Percentiles rank a stretch among this genome's conserved stretches.
Evolutionary conservation across 2,113 vertebrate genomes (phyloP).

Genomic region (Engraulis encrasicolus): DNA sequence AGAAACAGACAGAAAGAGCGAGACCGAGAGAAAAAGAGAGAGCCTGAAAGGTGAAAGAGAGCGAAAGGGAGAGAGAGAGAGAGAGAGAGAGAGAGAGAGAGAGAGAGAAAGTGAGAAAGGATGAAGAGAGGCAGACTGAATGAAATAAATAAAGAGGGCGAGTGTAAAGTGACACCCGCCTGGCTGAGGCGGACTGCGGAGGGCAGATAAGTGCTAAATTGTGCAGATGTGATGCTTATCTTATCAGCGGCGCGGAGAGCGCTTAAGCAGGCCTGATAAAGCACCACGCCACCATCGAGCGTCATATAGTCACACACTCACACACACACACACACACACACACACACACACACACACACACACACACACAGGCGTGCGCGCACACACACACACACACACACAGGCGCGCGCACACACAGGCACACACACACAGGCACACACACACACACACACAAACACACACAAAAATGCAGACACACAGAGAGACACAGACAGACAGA

Average conservation of each 20-base stretch:
- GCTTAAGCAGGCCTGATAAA: slow-evolving; percentile 70
- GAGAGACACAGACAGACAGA: not conserved
- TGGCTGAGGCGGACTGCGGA: slow-evolving; percentile 76
- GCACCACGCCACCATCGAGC: slow-evolving; percentile 47
- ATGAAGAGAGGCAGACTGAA: slow-evolving; percentile 32
- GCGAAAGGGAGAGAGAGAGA: slow-evolving; percentile 38
- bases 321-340: not conserved
- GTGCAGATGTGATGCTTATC: slow-evolving; percentile 79
- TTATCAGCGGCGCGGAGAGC: slow-evolving; percentile 72
- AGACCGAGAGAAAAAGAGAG: slow-evolving; percentile 37
- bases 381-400: not conserved
- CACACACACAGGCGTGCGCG: not conserved
- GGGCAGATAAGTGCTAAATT: slow-evolving; percentile 80
- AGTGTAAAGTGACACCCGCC: slow-evolving; percentile 74
- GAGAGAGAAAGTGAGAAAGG: slow-evolving; percentile 12
- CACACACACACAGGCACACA: not conserved
- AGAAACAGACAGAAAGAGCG: too few species aligned
- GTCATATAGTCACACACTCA: slow-evolving; percentile 49
- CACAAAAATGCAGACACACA: not conserved
- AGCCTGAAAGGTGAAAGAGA: slow-evolving; percentile 43
- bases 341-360: slow-evolving; percentile 1
- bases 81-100: slow-evolving; percentile 25
- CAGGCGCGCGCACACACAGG: not conserved
- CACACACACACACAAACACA: too few species aligned
- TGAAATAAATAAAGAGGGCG: slow-evolving; percentile 66